phyloP scores from a whole-genome alignment of 2,797 vertebrate species.

The Crocidura indochinensis region DNA sequence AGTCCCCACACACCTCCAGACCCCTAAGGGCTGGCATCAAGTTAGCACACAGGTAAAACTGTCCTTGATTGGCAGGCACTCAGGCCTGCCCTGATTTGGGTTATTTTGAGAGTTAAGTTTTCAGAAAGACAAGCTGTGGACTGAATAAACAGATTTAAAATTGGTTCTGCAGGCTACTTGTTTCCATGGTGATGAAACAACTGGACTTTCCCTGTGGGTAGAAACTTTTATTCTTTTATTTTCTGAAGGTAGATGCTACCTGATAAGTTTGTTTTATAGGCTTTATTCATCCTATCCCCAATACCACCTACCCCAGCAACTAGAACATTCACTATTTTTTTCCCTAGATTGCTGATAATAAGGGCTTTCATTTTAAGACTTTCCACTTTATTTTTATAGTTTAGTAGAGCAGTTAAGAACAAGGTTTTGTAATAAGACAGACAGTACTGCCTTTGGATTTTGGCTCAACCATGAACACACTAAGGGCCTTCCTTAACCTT shows the following conservation, averaged over 20 bases:
- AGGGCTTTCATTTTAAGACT: background rate
- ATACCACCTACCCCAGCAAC: background rate
- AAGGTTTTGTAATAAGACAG: background rate
- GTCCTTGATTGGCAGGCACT: background rate
- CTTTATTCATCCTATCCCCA: background rate
- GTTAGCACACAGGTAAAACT: background rate
- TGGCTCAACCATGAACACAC: background rate
- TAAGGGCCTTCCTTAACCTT: slow-evolving; percentile 4
- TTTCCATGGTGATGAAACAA: slow-evolving; percentile 26
- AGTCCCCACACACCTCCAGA: background rate
- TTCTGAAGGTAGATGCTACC: background rate
- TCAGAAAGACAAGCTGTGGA: background rate
- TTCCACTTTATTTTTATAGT: background rate
- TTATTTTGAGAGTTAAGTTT: background rate
- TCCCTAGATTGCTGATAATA: background rate
- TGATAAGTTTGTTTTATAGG: background rate
- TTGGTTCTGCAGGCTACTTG: background rate
- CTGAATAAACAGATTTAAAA: slow-evolving; percentile 55
- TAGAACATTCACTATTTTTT: background rate
- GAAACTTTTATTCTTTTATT: slow-evolving; percentile 13
- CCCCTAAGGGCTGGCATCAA: background rate
- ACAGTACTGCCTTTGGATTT: slow-evolving; percentile 27
- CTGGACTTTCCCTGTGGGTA: background rate
- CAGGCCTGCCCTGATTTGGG: background rate
- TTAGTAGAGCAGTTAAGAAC: background rate